phyloP scores from a whole-genome alignment of 2,888 invertebrate species.

The Dione juno region DNA sequence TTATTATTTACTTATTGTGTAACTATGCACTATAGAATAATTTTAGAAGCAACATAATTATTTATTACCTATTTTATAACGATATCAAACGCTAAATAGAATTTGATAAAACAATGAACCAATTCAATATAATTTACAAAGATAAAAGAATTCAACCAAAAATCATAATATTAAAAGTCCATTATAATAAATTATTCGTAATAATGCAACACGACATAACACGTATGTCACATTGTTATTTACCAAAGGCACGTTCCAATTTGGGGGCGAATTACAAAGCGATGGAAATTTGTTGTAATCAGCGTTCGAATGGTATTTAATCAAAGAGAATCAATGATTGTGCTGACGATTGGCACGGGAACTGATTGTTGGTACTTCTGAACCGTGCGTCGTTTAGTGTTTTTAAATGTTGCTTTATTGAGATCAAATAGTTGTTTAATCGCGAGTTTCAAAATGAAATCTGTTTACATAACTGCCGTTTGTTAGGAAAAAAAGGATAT shows the following conservation, averaged over 20 bases:
- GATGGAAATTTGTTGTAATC: conserved; percentile 55
- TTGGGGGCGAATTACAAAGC: conserved; percentile 45
- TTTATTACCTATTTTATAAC: background rate
- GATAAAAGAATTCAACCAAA: conserved; percentile 13
- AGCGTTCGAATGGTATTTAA: conserved; percentile 63
- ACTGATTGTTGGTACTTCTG: conserved; percentile 20
- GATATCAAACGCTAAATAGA: background rate
- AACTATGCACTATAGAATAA: too few species aligned
- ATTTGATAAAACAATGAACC: background rate
- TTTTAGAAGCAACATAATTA: background rate
- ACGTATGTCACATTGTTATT: conserved; percentile 39
- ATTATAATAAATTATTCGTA: conserved; percentile 29
- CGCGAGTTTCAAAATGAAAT: background rate
- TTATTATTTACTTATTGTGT: too few species aligned
- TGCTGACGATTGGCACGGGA: conserved; percentile 46
- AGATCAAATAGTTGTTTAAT: background rate
- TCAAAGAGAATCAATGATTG: conserved; percentile 66
- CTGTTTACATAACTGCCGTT: too few species aligned
- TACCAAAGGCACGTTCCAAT: conserved; percentile 41
- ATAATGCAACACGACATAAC: conserved; percentile 34
- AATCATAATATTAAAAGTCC: conserved; percentile 25
- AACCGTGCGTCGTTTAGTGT: background rate
- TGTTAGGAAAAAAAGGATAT: too few species aligned
- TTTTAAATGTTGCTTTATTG: background rate
- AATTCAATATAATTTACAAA: background rate